Conservation (phyloP, 2,113 vertebrate species). For the Cavia aperea region DNA sequence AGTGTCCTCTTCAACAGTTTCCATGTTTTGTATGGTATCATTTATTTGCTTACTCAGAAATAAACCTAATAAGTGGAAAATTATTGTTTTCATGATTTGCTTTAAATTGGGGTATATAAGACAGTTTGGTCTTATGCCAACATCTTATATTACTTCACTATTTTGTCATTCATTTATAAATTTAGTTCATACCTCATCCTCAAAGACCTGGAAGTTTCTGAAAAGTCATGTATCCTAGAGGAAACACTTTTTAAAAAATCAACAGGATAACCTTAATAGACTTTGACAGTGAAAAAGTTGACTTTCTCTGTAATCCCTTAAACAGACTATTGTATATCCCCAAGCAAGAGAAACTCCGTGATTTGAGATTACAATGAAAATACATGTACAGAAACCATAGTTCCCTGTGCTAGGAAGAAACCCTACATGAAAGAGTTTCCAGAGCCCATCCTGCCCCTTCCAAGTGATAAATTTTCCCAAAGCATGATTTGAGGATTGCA, state of each 20-base stretch:
- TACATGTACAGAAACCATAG: background rate
- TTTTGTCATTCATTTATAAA: slow-evolving; percentile 29
- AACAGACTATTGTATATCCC: slow-evolving; percentile 22
- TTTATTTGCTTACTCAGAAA: slow-evolving; percentile 33
- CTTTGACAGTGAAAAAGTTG: slow-evolving; percentile 13
- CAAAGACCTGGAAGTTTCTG: background rate
- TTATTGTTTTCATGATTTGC: slow-evolving; percentile 10
- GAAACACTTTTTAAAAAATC: slow-evolving; percentile 13
- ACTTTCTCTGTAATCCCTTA: slow-evolving; percentile 20
- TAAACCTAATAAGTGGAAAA: slow-evolving; percentile 4
- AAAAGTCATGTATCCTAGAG: background rate
- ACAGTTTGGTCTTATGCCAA: background rate
- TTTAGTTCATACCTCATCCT: background rate
- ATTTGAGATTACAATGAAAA: slow-evolving; percentile 43
- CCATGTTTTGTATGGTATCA: background rate
- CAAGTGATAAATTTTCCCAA: background rate
- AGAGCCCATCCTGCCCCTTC: background rate
- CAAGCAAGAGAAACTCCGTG: background rate
- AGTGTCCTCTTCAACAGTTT: background rate
- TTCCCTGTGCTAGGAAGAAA: background rate
- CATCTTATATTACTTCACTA: slow-evolving; percentile 23
- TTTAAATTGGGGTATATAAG: background rate
- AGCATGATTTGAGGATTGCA: background rate
- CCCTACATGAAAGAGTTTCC: background rate
- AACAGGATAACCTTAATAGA: background rate